Evolutionary conservation across 2,888 invertebrate genomes (phyloP), one percentile per base, ranked within the genome.

Genomic region (Andrena bicolor): DNA sequence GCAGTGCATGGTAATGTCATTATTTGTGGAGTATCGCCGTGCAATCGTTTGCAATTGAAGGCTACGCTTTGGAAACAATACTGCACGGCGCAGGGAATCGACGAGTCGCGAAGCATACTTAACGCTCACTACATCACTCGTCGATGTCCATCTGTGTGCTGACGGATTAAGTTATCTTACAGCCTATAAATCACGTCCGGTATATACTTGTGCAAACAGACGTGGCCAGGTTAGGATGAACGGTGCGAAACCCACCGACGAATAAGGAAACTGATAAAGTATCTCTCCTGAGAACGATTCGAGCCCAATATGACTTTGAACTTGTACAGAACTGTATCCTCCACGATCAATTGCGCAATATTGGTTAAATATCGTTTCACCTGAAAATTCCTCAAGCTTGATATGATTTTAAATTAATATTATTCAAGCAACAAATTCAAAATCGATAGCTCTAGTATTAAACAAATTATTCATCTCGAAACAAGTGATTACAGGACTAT

Each of bases 171-270:
- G 86, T 82, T 92, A 91, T 91, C 91, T 89, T 81, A 32, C 80
- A 69, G 85, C 82, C 83, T 87, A 88, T 90, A 92, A 92, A 91
- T 92, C 92, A 90, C 91, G 86, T 84, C 87, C 83, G 87, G 71
- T 80, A 83, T 77, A 84, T 86, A 85, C 83, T 84, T 81, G 80
- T 85, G 69, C 86, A 91, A 90, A 89, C 84, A 90, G 87, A 80
- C 83, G 74, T 60, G 68, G 80, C 82, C 85, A 82, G 79, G 83
- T 83, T 87, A 77, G 83, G 72, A 71, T 82, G 60, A 56, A 20
- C 30, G 30, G 58, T 63, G 65, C 58, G 32, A 65, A 69, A 41
- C 58, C 49, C 65, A 48, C 26, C 63, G 41, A 77, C 49, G 70
- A 64, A 79, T 71, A 61, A 63, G 66, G 49, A 77, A 65, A 69